A percentile compares a stretch with the other conserved stretches of the same genome.
These are phyloP conservation scores for Hydrolagus affinis DNA, from an alignment of 2,113 vertebrate species.

Conservation along the genomic window DNA sequence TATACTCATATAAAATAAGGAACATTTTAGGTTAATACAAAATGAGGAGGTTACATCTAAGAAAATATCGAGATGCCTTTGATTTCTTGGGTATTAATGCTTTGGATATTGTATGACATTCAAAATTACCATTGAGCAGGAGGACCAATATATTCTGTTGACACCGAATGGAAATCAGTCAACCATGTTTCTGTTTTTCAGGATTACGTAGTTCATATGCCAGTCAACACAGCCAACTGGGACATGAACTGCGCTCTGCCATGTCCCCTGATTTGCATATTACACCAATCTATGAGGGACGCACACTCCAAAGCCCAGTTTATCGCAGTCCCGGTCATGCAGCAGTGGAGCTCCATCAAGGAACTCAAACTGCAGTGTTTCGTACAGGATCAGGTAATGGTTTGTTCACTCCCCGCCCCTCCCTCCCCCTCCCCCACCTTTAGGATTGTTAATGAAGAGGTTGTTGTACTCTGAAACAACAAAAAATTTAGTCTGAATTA, in stretches of 20 bases:
- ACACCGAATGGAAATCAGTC: background rate
- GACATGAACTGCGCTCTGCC: slow-evolving; percentile 72
- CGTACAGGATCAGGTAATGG: slow-evolving; percentile 72
- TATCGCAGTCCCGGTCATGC: slow-evolving; percentile 78
- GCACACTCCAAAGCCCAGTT: slow-evolving; percentile 77
- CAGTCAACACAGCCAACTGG: slow-evolving; percentile 85
- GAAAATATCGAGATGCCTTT: background rate
- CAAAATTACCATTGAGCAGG: background rate
- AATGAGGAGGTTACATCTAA: background rate
- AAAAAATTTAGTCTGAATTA: background rate
- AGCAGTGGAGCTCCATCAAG: slow-evolving; percentile 57
- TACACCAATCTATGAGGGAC: slow-evolving; percentile 87
- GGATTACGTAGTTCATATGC: slow-evolving; percentile 82
- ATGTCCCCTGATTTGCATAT: slow-evolving; percentile 87
- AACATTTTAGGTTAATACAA: background rate
- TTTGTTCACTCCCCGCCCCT: too few species aligned
- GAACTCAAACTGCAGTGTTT: slow-evolving; percentile 73
- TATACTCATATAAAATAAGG: background rate
- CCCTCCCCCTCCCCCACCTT: too few species aligned
- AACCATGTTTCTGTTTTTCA: slow-evolving; percentile 42
- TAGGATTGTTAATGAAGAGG: background rate
- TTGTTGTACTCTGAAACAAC: background rate
- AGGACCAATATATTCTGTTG: background rate
- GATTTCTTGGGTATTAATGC: background rate
- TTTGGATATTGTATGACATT: background rate